These are phyloP conservation scores for Semnornis frantzii DNA, from an alignment of 2,113 vertebrate genomes.

Conservation along the genomic window DNA sequence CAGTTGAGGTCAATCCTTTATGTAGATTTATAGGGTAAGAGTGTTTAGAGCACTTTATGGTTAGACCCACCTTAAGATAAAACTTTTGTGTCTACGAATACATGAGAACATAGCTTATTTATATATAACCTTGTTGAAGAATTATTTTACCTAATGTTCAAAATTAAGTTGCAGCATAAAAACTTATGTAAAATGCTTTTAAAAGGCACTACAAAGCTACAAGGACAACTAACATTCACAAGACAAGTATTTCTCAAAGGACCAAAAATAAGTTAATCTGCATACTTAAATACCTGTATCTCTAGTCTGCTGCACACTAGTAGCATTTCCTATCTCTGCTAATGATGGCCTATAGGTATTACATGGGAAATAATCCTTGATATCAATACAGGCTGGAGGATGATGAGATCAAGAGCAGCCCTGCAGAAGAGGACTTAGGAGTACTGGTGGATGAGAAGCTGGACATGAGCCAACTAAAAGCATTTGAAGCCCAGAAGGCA, in stretches of 20 bases:
- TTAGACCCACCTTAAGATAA: background rate
- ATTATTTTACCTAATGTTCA: background rate
- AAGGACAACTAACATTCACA: background rate
- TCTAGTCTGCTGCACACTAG: background rate
- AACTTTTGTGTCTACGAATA: background rate
- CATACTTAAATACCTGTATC: background rate
- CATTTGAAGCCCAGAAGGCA: too few relatives aligned
- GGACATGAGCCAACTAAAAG: too few relatives aligned
- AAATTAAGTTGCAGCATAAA: background rate
- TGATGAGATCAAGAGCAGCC: too few relatives aligned
- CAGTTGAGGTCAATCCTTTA: constrained; percentile 21
- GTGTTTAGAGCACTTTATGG: background rate
- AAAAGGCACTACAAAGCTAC: background rate
- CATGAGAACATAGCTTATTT: background rate
- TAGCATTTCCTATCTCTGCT: background rate
- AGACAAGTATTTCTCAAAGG: background rate
- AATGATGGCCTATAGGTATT: background rate
- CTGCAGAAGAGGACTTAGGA: too few relatives aligned
- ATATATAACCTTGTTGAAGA: background rate
- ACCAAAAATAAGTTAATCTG: background rate
- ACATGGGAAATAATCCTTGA: background rate
- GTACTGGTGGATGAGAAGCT: too few relatives aligned
- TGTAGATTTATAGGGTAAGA: background rate
- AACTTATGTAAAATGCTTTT: background rate
- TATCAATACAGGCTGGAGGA: too few relatives aligned